These are phyloP conservation scores for Leuctra nigra DNA, from an alignment of 2,888 invertebrate genomes.

Conservation along the genomic window DNA sequence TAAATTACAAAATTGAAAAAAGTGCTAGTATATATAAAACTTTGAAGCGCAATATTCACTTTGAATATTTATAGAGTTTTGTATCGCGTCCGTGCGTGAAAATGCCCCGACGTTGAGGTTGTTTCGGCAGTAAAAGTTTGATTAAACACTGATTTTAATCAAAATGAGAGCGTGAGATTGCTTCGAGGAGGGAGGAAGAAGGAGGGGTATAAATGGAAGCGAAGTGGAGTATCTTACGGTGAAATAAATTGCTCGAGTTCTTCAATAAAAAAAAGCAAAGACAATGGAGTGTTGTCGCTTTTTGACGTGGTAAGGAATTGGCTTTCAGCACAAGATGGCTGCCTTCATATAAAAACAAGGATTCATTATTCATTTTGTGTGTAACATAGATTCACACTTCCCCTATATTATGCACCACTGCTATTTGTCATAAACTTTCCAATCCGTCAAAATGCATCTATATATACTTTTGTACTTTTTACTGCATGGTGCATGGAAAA, in stretches of 20 bases:
- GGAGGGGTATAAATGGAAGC: neutral
- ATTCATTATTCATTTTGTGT: neutral
- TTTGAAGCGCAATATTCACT: no score
- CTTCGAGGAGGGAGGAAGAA: neutral
- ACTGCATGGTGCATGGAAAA: no score
- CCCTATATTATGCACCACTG: no score
- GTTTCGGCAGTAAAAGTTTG: slow-evolving; percentile 20
- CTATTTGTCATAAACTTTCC: no score
- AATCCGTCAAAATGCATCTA: no score
- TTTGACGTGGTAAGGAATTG: neutral
- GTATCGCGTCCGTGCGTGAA: no score
- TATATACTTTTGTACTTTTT: no score
- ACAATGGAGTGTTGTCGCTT: slow-evolving; percentile 1
- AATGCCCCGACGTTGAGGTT: slow-evolving; percentile 22
- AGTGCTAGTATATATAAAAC: no score
- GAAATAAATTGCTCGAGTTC: slow-evolving; percentile 21
- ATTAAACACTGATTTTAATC: slow-evolving; percentile 27
- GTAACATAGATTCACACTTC: no score
- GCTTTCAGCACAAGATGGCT: neutral
- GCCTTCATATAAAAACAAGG: neutral
- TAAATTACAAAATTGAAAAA: no score
- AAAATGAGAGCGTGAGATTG: slow-evolving; percentile 22
- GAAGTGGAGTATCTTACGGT: neutral
- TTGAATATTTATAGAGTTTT: no score
- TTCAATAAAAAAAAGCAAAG: slow-evolving; percentile 18